phyloP scores from a whole-genome alignment of 2,797 vertebrate genomes.

The Emydoidea blandingii region DNA sequence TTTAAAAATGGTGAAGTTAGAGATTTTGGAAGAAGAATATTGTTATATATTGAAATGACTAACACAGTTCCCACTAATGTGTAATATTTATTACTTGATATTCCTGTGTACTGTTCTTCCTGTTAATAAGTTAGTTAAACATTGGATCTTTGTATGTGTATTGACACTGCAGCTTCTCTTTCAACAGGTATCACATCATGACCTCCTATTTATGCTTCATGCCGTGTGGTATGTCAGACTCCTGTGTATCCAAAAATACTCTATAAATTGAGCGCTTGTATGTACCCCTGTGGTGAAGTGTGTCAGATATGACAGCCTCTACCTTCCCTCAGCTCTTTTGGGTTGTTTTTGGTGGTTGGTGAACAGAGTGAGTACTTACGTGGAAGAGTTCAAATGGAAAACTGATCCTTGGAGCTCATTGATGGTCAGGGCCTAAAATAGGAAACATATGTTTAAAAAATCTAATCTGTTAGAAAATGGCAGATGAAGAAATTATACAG shows the following conservation, averaged over 20 bases:
- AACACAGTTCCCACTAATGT: background rate
- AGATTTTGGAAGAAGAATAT: background rate
- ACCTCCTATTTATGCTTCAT: background rate
- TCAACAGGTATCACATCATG: background rate
- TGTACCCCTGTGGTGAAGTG: background rate
- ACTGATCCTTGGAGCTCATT: conserved; percentile 82
- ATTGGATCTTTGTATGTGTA: background rate
- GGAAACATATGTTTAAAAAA: background rate
- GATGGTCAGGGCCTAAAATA: conserved; percentile 81
- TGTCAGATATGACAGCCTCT: background rate
- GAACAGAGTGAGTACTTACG: conserved; percentile 66
- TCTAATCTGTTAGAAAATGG: background rate
- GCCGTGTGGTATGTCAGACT: background rate
- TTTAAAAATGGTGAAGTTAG: background rate
- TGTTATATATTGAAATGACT: background rate
- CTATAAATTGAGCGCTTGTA: background rate
- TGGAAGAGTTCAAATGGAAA: conserved; percentile 66
- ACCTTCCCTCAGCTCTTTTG: background rate
- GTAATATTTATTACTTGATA: background rate
- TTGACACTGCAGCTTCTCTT: background rate
- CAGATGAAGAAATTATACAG: background rate
- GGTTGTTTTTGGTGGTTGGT: background rate
- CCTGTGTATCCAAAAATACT: background rate
- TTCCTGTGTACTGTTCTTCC: no score
- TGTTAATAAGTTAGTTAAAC: background rate